These are phyloP conservation scores for Drosophila orosa DNA, from an alignment of 1,140 invertebrate species.

Conservation along the genomic window DNA sequence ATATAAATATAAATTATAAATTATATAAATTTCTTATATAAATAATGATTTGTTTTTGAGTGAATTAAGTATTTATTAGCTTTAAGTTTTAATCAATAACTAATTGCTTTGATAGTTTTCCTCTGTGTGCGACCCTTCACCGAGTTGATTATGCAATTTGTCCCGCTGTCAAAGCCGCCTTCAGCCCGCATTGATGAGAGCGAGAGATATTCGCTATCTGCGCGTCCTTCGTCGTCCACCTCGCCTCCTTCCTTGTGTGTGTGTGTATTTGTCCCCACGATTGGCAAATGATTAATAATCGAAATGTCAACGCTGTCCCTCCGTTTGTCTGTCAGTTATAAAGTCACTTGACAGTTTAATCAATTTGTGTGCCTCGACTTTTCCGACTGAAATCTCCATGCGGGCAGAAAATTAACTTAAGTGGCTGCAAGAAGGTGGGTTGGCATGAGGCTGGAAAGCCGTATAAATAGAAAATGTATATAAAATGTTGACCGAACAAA, in stretches of 20 bases:
- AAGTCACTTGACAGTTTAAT: conserved; percentile 82
- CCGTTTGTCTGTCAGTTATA: conserved; percentile 66
- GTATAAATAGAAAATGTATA: conserved; percentile 54
- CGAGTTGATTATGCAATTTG: conserved; percentile 54
- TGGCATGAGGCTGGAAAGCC: conserved; percentile 23
- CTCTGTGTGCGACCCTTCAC: conserved; percentile 6
- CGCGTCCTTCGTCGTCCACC: conserved; percentile 11
- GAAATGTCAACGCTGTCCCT: conserved; percentile 69
- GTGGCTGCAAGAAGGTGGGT: conserved; percentile 10
- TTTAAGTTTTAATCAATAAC: not conserved
- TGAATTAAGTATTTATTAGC: too few species aligned
- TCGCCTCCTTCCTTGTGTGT: not conserved
- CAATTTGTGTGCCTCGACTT: conserved; percentile 64
- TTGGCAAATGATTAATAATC: conserved; percentile 77
- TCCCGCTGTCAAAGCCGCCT: conserved; percentile 53
- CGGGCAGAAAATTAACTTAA: conserved; percentile 41
- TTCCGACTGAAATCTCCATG: conserved; percentile 35
- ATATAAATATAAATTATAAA: too few species aligned
- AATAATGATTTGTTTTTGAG: too few species aligned
- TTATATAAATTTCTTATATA: too few species aligned
- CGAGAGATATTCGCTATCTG: conserved; percentile 30
- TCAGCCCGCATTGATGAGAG: conserved; percentile 64
- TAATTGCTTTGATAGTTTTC: not conserved
- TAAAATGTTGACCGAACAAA: conserved; percentile 59
- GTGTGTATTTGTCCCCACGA: conserved; percentile 13